These are phyloP conservation scores for Galagoides demidoff DNA, from an alignment of 2,797 vertebrate species.

Conservation along the genomic window DNA sequence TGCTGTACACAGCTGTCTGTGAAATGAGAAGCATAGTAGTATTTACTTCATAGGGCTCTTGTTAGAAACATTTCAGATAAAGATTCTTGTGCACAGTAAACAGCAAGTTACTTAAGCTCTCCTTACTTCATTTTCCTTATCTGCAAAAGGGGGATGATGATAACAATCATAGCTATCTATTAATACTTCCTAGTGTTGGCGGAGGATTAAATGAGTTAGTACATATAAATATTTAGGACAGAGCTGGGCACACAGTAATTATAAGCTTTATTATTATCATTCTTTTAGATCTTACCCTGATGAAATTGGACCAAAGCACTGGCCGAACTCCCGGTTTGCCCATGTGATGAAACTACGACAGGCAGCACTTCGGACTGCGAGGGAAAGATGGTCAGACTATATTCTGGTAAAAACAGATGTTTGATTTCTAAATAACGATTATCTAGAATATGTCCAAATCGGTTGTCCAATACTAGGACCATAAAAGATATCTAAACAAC, in stretches of 20 bases:
- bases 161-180: not conserved
- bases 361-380: slow-evolving; percentile 93
- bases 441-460: slow-evolving; percentile 33
- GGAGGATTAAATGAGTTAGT: not conserved
- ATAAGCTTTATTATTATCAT: not conserved
- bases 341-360: slow-evolving; percentile 97
- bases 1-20: not conserved
- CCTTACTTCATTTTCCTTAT: not conserved
- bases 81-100: not conserved
- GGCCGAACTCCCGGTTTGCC: slow-evolving; percentile 94
- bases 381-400: slow-evolving; percentile 97
- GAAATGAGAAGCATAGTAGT: not conserved
- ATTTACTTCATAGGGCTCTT: not conserved
- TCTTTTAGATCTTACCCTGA: slow-evolving; percentile 93
- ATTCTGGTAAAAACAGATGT: slow-evolving; percentile 90
- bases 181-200: not conserved
- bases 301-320: slow-evolving; percentile 97
- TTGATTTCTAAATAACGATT: slow-evolving; percentile 54
- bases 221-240: not conserved
- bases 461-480: not conserved
- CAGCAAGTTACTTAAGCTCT: not conserved
- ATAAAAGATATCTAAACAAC: not conserved
- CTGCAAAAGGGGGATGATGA: not conserved
- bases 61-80: not conserved
- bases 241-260: not conserved